Conservation (phyloP, 2,797 vertebrate genomes). For the Sphenopsis melanotis region DNA sequence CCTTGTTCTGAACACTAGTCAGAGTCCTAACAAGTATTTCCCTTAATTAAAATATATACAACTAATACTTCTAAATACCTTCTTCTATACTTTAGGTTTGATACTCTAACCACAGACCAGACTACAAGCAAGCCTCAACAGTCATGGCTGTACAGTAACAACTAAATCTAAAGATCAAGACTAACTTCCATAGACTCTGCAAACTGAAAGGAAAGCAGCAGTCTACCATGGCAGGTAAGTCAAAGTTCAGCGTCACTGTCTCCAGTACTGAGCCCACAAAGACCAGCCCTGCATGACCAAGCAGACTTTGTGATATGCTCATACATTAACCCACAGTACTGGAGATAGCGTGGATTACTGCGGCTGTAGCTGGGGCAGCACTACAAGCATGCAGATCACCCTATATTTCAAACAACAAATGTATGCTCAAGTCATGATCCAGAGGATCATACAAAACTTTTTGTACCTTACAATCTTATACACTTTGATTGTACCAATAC, state of each 20-base stretch:
- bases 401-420: not conserved
- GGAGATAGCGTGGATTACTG: accelerated
- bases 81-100: not conserved
- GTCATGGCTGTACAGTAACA: not conserved
- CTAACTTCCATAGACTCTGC: not conserved
- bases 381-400: not conserved
- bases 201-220: not conserved
- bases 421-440: accelerated
- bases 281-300: not conserved
- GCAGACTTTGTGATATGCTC: not conserved
- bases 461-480: not conserved
- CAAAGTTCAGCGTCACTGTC: not conserved
- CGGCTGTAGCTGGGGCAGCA: not conserved
- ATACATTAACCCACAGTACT: not conserved
- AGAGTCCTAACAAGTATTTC: not conserved
- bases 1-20: not conserved
- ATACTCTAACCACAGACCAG: not conserved
- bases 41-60: not conserved
- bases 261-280: not conserved
- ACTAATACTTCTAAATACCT: not conserved
- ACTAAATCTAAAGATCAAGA: not conserved
- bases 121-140: not conserved
- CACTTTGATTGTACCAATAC: not conserved
- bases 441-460: not conserved
- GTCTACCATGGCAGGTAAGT: not conserved